phyloP scores from a whole-genome alignment of 2,888 invertebrate species.

The Pollenia amentaria region DNA sequence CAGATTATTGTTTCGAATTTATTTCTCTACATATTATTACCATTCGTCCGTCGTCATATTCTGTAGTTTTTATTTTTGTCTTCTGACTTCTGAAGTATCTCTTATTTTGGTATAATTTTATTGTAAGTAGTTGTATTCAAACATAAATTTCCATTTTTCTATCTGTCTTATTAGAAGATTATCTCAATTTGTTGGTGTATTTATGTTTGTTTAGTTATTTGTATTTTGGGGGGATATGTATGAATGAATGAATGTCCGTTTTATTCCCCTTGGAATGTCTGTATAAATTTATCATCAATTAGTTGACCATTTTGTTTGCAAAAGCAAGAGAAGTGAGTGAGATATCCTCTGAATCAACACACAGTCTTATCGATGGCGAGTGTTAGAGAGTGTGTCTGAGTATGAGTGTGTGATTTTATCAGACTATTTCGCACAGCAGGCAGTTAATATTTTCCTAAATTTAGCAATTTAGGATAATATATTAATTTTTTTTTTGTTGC shows the following conservation, averaged over 20 bases:
- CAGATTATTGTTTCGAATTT: background rate
- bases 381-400: background rate
- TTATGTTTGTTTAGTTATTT: conserved; percentile 14
- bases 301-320: conserved; percentile 66
- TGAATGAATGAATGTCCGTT: conserved; percentile 31
- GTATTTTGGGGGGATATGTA: background rate
- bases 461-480: conserved; percentile 33
- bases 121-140: conserved; percentile 69
- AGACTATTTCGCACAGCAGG: conserved; percentile 53
- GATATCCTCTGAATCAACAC: background rate
- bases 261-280: conserved; percentile 49
- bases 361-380: background rate
- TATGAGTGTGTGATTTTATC: conserved; percentile 18
- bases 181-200: conserved; percentile 65
- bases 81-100: conserved; percentile 61
- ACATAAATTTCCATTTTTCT: conserved; percentile 69
- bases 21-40: conserved; percentile 9
- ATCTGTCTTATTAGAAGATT: conserved; percentile 66
- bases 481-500: conserved; percentile 5
- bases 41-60: background rate
- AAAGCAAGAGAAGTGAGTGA: background rate
- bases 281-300: conserved; percentile 72
- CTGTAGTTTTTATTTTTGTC: conserved; percentile 12
- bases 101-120: conserved; percentile 69
- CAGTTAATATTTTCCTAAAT: conserved; percentile 51